Conservation (phyloP, 2,797 vertebrate genomes). For the Paramormyrops hopkinsi region DNA sequence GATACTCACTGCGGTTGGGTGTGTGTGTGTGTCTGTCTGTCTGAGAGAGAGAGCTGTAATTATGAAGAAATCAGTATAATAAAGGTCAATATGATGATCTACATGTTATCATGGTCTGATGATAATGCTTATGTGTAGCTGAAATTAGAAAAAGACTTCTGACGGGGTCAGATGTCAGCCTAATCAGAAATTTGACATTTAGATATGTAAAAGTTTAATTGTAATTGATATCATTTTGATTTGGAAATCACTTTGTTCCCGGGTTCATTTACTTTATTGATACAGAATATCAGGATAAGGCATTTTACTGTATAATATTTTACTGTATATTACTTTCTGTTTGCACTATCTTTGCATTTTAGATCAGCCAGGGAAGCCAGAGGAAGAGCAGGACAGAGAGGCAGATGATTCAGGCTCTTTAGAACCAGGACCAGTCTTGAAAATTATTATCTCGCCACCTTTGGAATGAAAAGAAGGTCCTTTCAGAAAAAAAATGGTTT, state of each 20-base stretch:
- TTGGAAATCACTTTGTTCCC: background rate
- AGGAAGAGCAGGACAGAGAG: background rate
- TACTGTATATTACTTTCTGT: background rate
- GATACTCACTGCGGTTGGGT: no score
- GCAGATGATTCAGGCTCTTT: background rate
- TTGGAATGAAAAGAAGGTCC: background rate
- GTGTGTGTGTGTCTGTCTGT: no score
- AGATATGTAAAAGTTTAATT: background rate
- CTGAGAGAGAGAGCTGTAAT: background rate
- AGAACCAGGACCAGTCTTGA: background rate
- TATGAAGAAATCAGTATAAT: background rate
- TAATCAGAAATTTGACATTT: background rate
- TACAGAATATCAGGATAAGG: background rate
- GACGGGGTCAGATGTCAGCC: background rate
- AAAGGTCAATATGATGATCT: background rate
- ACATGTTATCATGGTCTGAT: background rate
- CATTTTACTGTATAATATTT: background rate
- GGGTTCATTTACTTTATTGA: background rate
- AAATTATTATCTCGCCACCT: background rate
- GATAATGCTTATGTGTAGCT: background rate
- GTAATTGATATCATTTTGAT: background rate
- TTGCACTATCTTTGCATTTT: background rate
- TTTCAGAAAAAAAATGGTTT: background rate
- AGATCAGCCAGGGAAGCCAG: background rate
- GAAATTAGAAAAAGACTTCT: background rate